Conservation (phyloP, 2,113 vertebrate genomes). For the Peromyscus californicus region DNA sequence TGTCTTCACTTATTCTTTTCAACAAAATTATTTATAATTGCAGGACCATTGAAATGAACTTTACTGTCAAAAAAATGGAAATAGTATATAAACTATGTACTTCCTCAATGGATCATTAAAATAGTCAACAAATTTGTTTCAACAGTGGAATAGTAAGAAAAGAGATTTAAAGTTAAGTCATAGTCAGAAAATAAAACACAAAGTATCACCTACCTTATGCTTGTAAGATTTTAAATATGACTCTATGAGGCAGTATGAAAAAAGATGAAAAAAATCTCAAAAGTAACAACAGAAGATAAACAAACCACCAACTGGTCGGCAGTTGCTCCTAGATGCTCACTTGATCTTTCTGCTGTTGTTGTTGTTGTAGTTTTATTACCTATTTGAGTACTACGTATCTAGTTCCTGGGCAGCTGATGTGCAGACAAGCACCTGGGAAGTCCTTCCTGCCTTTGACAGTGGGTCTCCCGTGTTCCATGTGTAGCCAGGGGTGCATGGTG, state of each 20-base stretch:
- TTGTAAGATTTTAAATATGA: neutral
- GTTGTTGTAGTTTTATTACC: neutral
- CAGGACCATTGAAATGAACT: neutral
- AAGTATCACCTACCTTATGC: neutral
- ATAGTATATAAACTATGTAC: neutral
- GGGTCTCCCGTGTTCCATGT: neutral
- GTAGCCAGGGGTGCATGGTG: neutral
- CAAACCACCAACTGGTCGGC: neutral
- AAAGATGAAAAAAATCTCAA: neutral
- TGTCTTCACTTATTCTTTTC: slow-evolving; percentile 11
- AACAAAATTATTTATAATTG: slow-evolving; percentile 59
- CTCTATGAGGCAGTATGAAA: neutral
- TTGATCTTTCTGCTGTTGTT: neutral
- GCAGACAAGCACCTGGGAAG: neutral
- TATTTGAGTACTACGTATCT: fast-evolving
- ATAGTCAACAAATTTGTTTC: neutral
- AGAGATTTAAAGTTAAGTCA: neutral
- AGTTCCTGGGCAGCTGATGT: neutral
- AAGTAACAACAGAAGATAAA: neutral
- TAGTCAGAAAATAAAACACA: neutral
- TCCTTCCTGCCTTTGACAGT: neutral
- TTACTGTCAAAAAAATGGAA: neutral
- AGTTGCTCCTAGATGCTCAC: neutral
- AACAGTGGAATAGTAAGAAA: neutral
- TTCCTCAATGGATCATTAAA: neutral